Evolutionary conservation across 2,888 invertebrate species (phyloP).

Genomic region (Drosophila greeni): DNA sequence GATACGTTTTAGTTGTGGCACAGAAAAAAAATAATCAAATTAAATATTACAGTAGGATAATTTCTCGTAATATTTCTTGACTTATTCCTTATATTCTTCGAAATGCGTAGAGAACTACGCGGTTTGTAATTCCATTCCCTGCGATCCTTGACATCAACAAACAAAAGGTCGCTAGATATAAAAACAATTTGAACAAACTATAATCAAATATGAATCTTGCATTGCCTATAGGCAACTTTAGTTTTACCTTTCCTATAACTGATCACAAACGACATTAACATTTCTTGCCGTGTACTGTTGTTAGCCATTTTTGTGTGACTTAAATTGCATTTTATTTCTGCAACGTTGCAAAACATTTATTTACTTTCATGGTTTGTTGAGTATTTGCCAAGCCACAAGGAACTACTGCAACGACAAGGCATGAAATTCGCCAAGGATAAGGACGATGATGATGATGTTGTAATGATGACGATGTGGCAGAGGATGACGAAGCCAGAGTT

Average conservation of each 20-base stretch:
- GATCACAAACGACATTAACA: background rate
- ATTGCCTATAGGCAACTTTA: no score
- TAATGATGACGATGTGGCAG: conserved; percentile 25
- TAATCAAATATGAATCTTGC: no score
- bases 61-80: background rate
- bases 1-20: conserved; percentile 40
- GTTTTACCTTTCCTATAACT: no score
- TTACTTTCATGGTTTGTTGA: conserved; percentile 76
- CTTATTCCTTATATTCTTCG: background rate
- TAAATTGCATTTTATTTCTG: conserved; percentile 74
- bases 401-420: conserved; percentile 45
- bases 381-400: conserved; percentile 73
- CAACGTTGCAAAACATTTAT: conserved; percentile 74
- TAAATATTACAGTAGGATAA: background rate
- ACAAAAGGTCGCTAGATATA: no score
- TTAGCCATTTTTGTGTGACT: conserved; percentile 68
- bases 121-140: background rate
- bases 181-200: no score
- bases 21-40: background rate
- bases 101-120: background rate
- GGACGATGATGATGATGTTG: conserved; percentile 44
- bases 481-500: conserved; percentile 30
- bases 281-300: conserved; percentile 40
- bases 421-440: conserved; percentile 52
- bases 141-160: no score